A percentile compares a stretch with the other conserved stretches of the same genome.
Conservation (phyloP, 2,113 vertebrate genomes). For the Crotalus horridus region DNA sequence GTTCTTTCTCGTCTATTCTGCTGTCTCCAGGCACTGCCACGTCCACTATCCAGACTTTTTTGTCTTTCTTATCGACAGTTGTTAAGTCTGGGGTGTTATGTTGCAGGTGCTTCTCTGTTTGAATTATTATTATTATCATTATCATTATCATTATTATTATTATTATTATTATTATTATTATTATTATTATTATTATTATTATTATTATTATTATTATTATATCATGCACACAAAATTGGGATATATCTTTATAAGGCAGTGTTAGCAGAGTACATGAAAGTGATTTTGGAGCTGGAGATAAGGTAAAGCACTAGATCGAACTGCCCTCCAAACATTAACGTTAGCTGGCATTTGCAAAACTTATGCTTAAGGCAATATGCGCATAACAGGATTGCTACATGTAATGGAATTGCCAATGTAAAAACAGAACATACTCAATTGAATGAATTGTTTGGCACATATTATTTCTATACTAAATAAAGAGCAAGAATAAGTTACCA, state of each 20-base stretch:
- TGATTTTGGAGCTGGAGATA: background rate
- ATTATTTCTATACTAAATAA: background rate
- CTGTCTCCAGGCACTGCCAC: too few relatives aligned
- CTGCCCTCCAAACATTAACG: background rate
- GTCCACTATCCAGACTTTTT: too few relatives aligned
- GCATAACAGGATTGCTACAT: background rate
- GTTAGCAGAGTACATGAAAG: background rate
- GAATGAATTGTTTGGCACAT: background rate
- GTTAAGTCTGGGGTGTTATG: too few relatives aligned
- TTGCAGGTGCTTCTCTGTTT: too few relatives aligned
- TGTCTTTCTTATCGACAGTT: too few relatives aligned
- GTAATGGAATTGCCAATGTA: background rate
- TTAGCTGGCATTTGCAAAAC: background rate
- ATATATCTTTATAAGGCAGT: slow-evolving; percentile 8
- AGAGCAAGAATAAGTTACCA: background rate
- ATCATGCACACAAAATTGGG: background rate
- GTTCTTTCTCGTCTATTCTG: too few relatives aligned
- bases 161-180: too few relatives aligned
- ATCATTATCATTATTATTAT: too few relatives aligned
- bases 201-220: too few relatives aligned
- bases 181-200: too few relatives aligned
- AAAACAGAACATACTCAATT: slow-evolving; percentile 3
- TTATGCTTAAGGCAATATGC: background rate
- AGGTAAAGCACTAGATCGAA: background rate
- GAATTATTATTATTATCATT: too few relatives aligned